Percentiles rank a stretch among this genome's conserved stretches.
Evolutionary conservation across 2,797 vertebrate genomes (phyloP).

Genomic region (Nannoperca australis): DNA sequence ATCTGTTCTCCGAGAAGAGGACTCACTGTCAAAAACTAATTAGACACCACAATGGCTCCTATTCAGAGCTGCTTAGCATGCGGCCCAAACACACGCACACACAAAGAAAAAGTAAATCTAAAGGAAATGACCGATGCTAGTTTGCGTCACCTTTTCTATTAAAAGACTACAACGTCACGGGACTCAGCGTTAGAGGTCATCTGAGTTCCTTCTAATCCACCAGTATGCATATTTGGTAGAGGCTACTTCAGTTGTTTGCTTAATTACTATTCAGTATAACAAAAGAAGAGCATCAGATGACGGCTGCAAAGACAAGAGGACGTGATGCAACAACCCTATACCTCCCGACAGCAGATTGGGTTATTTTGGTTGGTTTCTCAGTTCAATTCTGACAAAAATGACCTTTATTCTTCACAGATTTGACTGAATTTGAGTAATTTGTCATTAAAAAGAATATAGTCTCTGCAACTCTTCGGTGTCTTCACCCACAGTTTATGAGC

Average conservation of each 20-base stretch:
- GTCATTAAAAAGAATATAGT: not conserved
- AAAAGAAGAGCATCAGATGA: not conserved
- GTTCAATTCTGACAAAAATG: not conserved
- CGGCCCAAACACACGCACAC: constrained; percentile 17
- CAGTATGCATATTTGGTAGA: not conserved
- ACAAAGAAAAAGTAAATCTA: constrained; percentile 21
- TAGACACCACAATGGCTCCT: constrained; percentile 66
- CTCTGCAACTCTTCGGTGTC: not conserved
- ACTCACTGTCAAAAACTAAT: constrained; percentile 68
- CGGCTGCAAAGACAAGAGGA: not conserved
- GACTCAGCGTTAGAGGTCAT: not conserved
- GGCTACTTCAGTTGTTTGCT: not conserved
- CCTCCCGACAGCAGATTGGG: not conserved
- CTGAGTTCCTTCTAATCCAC: not conserved
- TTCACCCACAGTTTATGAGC: not conserved
- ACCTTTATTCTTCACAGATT: not conserved
- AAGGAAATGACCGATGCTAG: not conserved
- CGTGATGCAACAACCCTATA: not conserved
- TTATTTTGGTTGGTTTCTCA: not conserved
- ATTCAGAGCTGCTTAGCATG: constrained; percentile 52
- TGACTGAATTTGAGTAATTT: not conserved
- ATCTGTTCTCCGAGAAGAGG: constrained; percentile 66
- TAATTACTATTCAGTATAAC: not conserved
- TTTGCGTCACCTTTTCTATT: not conserved
- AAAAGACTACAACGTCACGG: not conserved